phyloP scores from a whole-genome alignment of 1,140 invertebrate genomes.

The Cardiocondyla obscurior region DNA sequence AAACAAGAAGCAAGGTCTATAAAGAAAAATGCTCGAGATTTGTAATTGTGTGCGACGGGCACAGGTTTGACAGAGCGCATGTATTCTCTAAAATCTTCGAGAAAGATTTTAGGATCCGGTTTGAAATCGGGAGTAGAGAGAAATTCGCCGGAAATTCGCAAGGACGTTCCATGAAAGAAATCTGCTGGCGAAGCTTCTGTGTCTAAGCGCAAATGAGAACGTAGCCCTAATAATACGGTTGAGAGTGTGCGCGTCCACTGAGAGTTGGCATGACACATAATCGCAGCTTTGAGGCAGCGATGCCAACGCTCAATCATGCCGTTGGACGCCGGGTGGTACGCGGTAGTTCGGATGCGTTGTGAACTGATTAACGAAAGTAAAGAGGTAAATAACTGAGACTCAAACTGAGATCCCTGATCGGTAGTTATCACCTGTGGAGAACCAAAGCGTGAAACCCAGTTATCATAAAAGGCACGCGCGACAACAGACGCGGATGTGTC shows the following conservation, averaged over 20 bases:
- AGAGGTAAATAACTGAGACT: not conserved
- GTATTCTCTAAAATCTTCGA: not conserved
- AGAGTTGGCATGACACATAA: not conserved
- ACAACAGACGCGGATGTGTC: not conserved
- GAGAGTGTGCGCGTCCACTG: not conserved
- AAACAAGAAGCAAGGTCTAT: not conserved
- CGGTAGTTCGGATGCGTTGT: not conserved
- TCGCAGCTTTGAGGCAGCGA: not conserved
- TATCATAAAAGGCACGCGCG: not conserved
- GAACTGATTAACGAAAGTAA: not conserved
- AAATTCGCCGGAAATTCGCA: not conserved
- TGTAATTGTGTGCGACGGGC: not conserved
- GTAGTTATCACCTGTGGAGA: not conserved
- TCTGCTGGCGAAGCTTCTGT: not conserved
- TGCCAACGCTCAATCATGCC: not conserved
- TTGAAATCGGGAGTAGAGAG: not conserved
- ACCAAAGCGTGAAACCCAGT: not conserved
- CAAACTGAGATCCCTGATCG: not conserved
- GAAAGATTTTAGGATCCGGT: not conserved
- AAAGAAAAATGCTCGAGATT: not conserved
- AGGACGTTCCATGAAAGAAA: not conserved
- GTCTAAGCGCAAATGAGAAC: not conserved
- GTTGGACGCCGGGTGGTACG: not conserved
- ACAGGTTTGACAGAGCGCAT: not conserved
- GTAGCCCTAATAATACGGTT: not conserved